Evolutionary conservation across 2,797 vertebrate species (phyloP).

Genomic region (Cyclura pinguis): DNA sequence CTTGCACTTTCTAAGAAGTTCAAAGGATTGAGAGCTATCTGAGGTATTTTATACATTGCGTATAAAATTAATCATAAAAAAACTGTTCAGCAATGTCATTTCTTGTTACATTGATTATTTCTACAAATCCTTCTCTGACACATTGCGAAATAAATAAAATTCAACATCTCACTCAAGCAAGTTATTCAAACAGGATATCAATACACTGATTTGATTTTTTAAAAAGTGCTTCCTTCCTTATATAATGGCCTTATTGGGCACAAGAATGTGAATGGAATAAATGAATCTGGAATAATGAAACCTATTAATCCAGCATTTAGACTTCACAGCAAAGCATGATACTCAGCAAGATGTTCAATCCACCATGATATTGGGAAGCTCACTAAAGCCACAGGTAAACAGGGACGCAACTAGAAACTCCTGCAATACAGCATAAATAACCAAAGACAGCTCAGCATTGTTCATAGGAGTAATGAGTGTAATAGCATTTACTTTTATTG

Average conservation of each 20-base stretch:
- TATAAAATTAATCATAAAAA: conserved; percentile 1
- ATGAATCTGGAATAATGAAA: background rate
- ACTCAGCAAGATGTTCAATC: too few species aligned
- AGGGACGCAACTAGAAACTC: background rate
- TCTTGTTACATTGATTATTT: conserved; percentile 46
- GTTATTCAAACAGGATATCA: conserved; percentile 51
- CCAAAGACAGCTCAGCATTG: background rate
- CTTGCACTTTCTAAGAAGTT: conserved; percentile 13
- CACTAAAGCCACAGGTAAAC: background rate
- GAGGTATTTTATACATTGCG: conserved; percentile 7
- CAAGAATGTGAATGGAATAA: background rate
- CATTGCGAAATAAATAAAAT: conserved; percentile 60
- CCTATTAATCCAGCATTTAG: background rate
- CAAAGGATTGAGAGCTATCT: background rate
- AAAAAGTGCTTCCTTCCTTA: background rate
- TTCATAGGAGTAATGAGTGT: background rate
- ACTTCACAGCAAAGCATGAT: background rate
- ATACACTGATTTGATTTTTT: conserved; percentile 4
- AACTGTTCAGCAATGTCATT: background rate
- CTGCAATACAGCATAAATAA: background rate
- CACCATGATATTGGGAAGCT: background rate
- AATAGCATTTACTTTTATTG: background rate
- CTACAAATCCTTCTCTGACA: conserved; percentile 34
- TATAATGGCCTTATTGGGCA: background rate
- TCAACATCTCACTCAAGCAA: conserved; percentile 56